Evolutionary conservation across 1,140 invertebrate species (phyloP), one percentile per base, ranked within the genome.

Genomic region (Drosophila ironensis): DNA sequence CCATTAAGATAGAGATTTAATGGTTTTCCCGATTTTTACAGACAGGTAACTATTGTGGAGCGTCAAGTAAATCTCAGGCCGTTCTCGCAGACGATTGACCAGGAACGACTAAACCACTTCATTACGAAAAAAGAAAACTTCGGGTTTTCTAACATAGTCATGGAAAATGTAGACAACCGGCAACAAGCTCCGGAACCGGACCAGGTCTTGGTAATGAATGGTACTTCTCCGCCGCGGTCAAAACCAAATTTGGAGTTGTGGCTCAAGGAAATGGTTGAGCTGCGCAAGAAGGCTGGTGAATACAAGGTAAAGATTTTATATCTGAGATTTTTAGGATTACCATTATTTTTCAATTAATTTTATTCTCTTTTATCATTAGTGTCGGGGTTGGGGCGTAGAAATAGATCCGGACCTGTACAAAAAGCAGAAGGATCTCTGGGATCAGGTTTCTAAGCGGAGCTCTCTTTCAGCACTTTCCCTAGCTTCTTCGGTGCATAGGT

Each of bases 251-350:
- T 92, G 72, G 91, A 93, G 77, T 93, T 94, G 72, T 96, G 95
- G 95, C 96, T 95, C 91, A 92, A 93, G 72, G 95, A 96, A 90
- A 95, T 97, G 77, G 93, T 96, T 81, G 96, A 97, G 91, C 92
- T 97, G 66, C 93, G 96, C 77, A 96, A 96, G 90, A 96, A 97
- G 90, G 96, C 96, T 88, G 96, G 95, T 78, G 96, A 97, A 91
- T 97, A 97, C 91, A 97, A 97, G 94, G 96, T 6, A 11, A 24
- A 48, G 2, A n/a, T 4, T 3, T 2, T 5, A 5, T 0, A 30
- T 30, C 11, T 30, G 0, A 3, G 25, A 16, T 3, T 24, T 4
- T 5, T 4, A 19, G 4, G 12, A 0, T 6, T 19, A 12, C 16
- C 14, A 12, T 14, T 6, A 24, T 44, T 61, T 12, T 61, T 11